Conservation (phyloP, 1,140 invertebrate species). For the Ceratosolen fusciceps region DNA sequence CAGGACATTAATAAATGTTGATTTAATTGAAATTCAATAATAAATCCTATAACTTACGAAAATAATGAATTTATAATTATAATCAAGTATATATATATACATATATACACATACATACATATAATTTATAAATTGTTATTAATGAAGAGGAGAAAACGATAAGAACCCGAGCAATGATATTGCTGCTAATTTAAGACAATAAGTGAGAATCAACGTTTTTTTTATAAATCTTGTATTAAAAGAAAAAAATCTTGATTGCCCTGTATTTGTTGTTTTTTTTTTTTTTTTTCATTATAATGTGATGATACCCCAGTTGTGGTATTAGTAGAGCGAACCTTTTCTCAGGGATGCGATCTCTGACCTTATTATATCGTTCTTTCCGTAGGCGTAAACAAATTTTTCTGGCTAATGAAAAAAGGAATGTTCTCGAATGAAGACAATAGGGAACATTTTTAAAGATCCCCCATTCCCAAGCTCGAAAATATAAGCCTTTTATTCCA, state of each 20-base stretch:
- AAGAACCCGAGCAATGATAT: too few relatives aligned
- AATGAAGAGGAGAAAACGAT: too few relatives aligned
- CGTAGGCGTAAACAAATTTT: conserved; percentile 29
- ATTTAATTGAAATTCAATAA: too few relatives aligned
- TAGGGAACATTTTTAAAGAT: background rate
- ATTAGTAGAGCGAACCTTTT: conserved; percentile 55
- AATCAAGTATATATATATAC: too few relatives aligned
- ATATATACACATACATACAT: too few relatives aligned
- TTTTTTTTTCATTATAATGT: conserved; percentile 42
- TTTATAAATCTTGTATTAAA: conserved; percentile 8
- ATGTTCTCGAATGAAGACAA: background rate
- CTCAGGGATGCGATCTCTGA: conserved; percentile 58
- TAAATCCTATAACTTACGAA: too few relatives aligned
- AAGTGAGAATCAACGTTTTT: conserved; percentile 3
- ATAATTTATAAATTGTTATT: too few relatives aligned
- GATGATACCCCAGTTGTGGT: conserved; percentile 58
- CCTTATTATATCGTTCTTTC: conserved; percentile 44
- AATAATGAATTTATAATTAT: too few relatives aligned
- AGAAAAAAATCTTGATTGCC: background rate
- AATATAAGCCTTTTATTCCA: background rate
- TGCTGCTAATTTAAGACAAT: background rate
- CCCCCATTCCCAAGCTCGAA: background rate
- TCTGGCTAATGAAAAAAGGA: background rate
- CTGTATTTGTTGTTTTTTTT: background rate
- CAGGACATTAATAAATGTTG: too few relatives aligned